Conservation (phyloP, 1,140 invertebrate species). For the Helicoverpa zea region DNA sequence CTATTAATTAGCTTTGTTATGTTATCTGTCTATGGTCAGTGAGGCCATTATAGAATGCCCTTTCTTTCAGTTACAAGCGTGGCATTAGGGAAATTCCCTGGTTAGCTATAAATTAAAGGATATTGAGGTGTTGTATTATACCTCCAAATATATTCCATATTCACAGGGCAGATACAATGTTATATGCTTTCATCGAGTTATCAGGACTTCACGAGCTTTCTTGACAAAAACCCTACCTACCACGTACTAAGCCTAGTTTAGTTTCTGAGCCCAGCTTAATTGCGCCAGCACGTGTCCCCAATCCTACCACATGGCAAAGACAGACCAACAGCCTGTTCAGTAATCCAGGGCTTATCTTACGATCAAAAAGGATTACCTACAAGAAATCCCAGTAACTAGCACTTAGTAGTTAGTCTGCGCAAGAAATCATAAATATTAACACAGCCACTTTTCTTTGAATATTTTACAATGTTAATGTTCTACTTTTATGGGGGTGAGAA, state of each 20-base stretch:
- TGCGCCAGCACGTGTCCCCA: neutral
- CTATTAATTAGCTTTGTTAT: constrained; percentile 30
- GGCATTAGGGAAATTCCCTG: constrained; percentile 42
- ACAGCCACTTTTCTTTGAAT: constrained; percentile 16
- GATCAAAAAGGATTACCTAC: constrained; percentile 15
- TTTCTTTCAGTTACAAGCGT: constrained; percentile 42
- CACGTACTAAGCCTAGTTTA: constrained; percentile 6
- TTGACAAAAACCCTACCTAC: constrained; percentile 1
- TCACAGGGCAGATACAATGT: no score
- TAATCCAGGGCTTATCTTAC: neutral
- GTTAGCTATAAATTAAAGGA: constrained; percentile 47
- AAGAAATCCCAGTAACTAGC: constrained; percentile 3
- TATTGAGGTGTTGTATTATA: no score
- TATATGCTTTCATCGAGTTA: no score
- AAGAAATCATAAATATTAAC: constrained; percentile 20
- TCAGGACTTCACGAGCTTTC: neutral
- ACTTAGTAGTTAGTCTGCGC: neutral
- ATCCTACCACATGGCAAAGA: constrained; percentile 35
- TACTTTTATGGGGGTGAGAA: constrained; percentile 23
- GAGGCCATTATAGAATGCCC: constrained; percentile 29
- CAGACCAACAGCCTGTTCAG: neutral
- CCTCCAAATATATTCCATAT: no score
- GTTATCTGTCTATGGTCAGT: constrained; percentile 33
- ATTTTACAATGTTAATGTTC: constrained; percentile 23
- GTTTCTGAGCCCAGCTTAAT: constrained; percentile 4